A percentile compares a stretch with the other conserved stretches of the same genome.
phyloP scores from a whole-genome alignment of 2,797 vertebrate genomes.

The Hydrophis major region DNA sequence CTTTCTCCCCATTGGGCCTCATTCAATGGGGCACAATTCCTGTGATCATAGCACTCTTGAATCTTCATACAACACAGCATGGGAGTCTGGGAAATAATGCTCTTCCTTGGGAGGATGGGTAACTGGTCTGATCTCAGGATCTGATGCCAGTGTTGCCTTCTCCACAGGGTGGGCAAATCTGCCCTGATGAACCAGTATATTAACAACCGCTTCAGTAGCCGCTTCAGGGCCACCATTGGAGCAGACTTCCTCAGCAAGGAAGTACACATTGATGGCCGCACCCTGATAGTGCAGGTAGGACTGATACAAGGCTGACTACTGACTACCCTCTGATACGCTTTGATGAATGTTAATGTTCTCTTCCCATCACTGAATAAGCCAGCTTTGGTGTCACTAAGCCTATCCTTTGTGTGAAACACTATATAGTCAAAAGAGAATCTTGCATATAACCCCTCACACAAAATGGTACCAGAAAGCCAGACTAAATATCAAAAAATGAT shows the following conservation, averaged over 20 bases:
- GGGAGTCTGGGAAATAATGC: neutral
- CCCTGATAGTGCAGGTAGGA: slow-evolving; percentile 34
- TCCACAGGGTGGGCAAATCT: slow-evolving; percentile 63
- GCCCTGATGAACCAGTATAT: slow-evolving; percentile 73
- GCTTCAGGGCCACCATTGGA: slow-evolving; percentile 70
- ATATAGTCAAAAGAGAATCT: neutral
- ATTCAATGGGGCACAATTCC: neutral
- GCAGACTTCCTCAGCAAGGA: slow-evolving; percentile 72
- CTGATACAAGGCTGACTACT: neutral
- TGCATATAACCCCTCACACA: neutral
- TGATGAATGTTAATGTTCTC: neutral
- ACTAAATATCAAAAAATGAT: neutral
- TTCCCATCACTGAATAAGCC: neutral
- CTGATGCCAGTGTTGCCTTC: neutral
- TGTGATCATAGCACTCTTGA: neutral
- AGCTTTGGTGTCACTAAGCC: neutral
- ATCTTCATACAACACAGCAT: neutral
- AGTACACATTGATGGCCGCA: slow-evolving; percentile 49
- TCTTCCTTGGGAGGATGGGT: neutral
- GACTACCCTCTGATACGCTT: neutral
- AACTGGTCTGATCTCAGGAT: neutral
- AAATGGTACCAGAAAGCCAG: neutral
- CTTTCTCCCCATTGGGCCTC: neutral
- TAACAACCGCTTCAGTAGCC: slow-evolving; percentile 68
- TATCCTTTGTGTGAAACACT: neutral